Evolutionary conservation across 2,113 vertebrate species (phyloP), one percentile per base, ranked within the genome.

Genomic region (Blennius ocellaris): DNA sequence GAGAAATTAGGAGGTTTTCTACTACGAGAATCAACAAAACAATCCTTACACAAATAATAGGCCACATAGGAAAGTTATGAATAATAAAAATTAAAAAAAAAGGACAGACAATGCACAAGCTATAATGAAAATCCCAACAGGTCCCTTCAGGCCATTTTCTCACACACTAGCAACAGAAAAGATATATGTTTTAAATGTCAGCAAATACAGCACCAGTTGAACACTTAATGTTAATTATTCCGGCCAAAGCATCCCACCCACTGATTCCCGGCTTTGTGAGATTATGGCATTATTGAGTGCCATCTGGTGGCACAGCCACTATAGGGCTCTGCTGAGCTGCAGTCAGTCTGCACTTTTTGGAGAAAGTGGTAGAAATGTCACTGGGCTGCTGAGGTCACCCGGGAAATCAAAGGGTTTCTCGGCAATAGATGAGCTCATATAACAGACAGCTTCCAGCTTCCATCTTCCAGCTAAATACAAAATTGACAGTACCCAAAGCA

Each of bases 261-360:
- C 37, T 68, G 74, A 62, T 61, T 74, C 5, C 17, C n/a, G 30
- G 53, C 71, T 77, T 71, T 80, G 53, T 62, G 30, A 47, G 17
- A 21, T 80, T 84, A 62, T 52, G 47, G 49, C 44, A 62, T 80
- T 79, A 68, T 74, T 74, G 57, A 69, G 80, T 79, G 84, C 84
- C 85, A 82, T 74, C 84, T 89, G 75, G 64, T 81, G 82, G 68
- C 56, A 51, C 14, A 56, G 55, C 56, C 44, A 63, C 67, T 69
- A 59, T 44, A 59, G 17, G 39, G 65, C 7, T 30, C 55, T 50
- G 48, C 14, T 54, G 44, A 61, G 67, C 48, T 37, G 21, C 16
- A 12, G 11, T 54, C 54, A n/a, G 39, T 6, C 56, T 65, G 37
- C 63, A 62, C 10, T 50, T 56, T 58, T 10, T 53, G 11, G 40